Evolutionary conservation across 2,888 invertebrate genomes (phyloP).

Genomic region (Achlya flavicornis): DNA sequence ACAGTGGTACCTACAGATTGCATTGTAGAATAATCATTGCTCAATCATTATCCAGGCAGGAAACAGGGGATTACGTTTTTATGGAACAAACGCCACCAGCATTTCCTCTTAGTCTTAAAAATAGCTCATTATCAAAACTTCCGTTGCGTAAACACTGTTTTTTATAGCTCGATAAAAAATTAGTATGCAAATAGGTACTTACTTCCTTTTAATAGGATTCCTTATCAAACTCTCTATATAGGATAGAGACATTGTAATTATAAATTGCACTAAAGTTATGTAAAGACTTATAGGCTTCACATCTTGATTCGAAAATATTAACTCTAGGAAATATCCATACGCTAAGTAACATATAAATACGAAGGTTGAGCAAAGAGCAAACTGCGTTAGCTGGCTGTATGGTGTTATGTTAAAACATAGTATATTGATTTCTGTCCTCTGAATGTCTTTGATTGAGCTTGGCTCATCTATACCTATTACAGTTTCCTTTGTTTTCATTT

Average conservation of each 20-base stretch:
- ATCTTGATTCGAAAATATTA: slow-evolving; percentile 95
- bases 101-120: too few species aligned
- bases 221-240: slow-evolving; percentile 87
- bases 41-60: too few species aligned
- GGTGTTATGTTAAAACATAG: slow-evolving; percentile 89
- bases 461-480: slow-evolving; percentile 63
- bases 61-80: too few species aligned
- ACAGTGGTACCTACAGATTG: too few species aligned
- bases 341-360: slow-evolving; percentile 94
- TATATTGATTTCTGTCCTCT: slow-evolving; percentile 83
- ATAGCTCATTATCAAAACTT: too few species aligned
- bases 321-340: slow-evolving; percentile 96
- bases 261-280: slow-evolving; percentile 95
- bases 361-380: slow-evolving; percentile 89
- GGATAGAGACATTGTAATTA: slow-evolving; percentile 92
- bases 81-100: too few species aligned
- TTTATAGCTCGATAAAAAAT: neutral
- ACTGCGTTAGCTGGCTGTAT: slow-evolving; percentile 87
- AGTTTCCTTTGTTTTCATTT: slow-evolving; percentile 61
- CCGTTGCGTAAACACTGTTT: neutral
- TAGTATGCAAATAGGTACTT: slow-evolving; percentile 46
- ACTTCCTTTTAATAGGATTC: slow-evolving; percentile 85
- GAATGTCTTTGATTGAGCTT: slow-evolving; percentile 37
- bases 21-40: too few species aligned
- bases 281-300: slow-evolving; percentile 96